Conservation (phyloP, 37 sponge, comb jelly and placozoan genomes). For the Chondrilla cf. caribensis region DNA sequence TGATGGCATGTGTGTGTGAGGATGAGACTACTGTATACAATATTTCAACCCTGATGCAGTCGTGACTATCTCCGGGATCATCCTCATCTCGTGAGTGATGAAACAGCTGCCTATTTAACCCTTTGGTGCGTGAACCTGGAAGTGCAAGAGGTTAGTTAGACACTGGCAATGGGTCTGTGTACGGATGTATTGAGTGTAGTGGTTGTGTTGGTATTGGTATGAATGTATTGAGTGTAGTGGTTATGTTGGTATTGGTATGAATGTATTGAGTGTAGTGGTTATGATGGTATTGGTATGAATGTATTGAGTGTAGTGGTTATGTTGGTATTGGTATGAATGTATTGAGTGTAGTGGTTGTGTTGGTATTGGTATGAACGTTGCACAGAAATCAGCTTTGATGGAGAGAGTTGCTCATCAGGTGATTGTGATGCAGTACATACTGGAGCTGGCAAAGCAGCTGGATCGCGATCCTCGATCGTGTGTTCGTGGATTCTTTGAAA, state of each 20-base stretch:
- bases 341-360: neutral
- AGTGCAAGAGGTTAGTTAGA: slow-evolving; percentile 86
- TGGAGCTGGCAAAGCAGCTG: slow-evolving; percentile 88
- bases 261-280: neutral
- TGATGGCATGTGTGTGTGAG: slow-evolving; percentile 7
- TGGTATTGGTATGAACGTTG: neutral
- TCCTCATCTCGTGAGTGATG: slow-evolving; percentile 79
- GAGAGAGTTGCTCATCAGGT: slow-evolving; percentile 93
- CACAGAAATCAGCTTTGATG: slow-evolving; percentile 88
- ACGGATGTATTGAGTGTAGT: neutral
- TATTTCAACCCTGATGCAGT: slow-evolving; percentile 28
- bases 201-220: neutral
- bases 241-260: neutral
- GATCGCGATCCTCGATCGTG: slow-evolving; percentile 87
- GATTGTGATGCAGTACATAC: slow-evolving; percentile 95
- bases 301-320: neutral
- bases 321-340: neutral
- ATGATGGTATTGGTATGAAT: neutral
- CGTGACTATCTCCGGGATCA: slow-evolving; percentile 79
- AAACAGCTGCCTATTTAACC: slow-evolving; percentile 90
- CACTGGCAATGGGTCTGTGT: too few relatives aligned
- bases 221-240: neutral
- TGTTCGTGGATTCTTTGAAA: slow-evolving; percentile 80
- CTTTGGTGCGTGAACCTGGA: slow-evolving; percentile 94
- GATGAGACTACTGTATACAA: neutral